Evolutionary conservation across 2,113 vertebrate genomes (phyloP).

Genomic region (Aspiorhynchus laticeps): DNA sequence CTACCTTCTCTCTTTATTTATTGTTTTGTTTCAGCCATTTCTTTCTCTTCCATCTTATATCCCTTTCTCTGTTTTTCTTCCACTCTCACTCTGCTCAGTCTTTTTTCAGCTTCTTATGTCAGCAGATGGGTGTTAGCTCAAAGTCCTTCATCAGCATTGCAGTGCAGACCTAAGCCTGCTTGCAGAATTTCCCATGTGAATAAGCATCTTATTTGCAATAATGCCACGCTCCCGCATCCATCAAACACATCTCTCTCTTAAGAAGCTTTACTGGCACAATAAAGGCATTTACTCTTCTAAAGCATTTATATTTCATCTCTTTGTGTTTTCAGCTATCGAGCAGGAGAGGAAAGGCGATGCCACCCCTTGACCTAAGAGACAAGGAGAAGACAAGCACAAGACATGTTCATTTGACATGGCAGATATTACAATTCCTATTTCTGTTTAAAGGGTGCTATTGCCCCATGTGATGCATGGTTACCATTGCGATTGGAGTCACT

Average conservation of each 20-base stretch:
- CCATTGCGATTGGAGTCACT: slow-evolving; percentile 25
- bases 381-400: slow-evolving; percentile 57
- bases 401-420: slow-evolving; percentile 57
- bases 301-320: neutral
- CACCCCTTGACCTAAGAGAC: slow-evolving; percentile 72
- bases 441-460: slow-evolving; percentile 46
- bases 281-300: neutral
- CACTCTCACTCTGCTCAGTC: slow-evolving; percentile 31
- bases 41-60: neutral
- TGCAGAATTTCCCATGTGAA: slow-evolving; percentile 46
- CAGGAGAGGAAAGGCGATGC: slow-evolving; percentile 81
- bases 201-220: slow-evolving; percentile 23
- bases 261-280: neutral
- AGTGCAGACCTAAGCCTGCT: slow-evolving; percentile 33
- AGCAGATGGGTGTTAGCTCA: slow-evolving; percentile 47
- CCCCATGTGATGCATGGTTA: slow-evolving; percentile 53
- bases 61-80: slow-evolving; percentile 9
- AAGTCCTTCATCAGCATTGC: slow-evolving; percentile 49
- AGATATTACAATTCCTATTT: slow-evolving; percentile 61
- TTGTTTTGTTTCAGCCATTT: neutral
- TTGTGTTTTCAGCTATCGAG: slow-evolving; percentile 76
- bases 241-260: slow-evolving; percentile 21
- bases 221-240: slow-evolving; percentile 24
- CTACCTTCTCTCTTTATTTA: neutral
- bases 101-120: slow-evolving; percentile 50